Evolutionary conservation across 2,113 vertebrate species (phyloP).

Genomic region (Balaeniceps rex): DNA sequence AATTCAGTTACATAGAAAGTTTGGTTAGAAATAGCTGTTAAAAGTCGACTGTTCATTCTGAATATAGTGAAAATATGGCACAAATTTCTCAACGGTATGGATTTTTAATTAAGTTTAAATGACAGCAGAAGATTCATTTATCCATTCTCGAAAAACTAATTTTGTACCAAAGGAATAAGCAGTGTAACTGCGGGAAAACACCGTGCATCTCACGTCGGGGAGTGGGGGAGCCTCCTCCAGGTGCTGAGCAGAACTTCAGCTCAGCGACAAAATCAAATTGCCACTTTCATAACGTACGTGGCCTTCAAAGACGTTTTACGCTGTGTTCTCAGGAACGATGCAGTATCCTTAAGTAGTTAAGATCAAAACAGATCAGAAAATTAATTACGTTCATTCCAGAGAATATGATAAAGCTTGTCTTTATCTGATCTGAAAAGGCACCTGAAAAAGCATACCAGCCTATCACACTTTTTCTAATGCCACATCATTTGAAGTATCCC

Average conservation of each 20-base stretch:
- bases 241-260: neutral
- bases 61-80: neutral
- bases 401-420: neutral
- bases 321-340: neutral
- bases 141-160: neutral
- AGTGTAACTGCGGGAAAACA: neutral
- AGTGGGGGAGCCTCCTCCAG: neutral
- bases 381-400: neutral
- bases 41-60: neutral
- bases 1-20: neutral
- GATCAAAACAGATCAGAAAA: neutral
- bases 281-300: accelerated
- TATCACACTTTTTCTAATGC: neutral
- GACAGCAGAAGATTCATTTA: neutral
- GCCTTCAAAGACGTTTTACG: too few relatives aligned
- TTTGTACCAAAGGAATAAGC: neutral
- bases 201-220: accelerated
- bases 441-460: neutral
- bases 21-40: neutral
- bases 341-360: neutral
- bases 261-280: neutral
- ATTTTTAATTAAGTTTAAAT: conserved; percentile 25
- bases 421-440: neutral
- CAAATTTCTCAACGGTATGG: neutral
- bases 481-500: neutral